Conservation (phyloP, 2,888 invertebrate genomes). For the Tetheella fluctuosa region DNA sequence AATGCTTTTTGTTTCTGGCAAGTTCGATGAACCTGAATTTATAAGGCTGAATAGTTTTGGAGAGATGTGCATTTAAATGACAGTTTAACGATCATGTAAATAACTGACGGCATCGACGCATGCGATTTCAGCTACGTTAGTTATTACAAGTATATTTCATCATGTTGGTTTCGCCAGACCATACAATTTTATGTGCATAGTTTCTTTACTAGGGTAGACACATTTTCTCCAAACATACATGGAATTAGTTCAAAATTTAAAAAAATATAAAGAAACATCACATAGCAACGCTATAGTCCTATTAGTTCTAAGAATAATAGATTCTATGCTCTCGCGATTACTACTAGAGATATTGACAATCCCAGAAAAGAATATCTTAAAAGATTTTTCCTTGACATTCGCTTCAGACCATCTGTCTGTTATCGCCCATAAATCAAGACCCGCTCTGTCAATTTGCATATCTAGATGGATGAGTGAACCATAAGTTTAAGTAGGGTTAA, state of each 20-base stretch:
- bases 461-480: not conserved
- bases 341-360: not conserved
- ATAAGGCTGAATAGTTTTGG: not conserved
- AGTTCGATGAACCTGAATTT: not conserved
- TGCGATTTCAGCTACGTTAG: not conserved
- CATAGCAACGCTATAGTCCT: too few species aligned
- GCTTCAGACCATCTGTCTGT: not conserved
- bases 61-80: not conserved
- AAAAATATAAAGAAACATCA: too few species aligned
- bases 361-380: not conserved
- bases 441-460: not conserved
- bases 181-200: not conserved
- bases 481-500: not conserved
- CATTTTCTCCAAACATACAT: too few species aligned
- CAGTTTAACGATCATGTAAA: not conserved
- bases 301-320: too few species aligned
- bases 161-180: not conserved
- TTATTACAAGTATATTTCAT: not conserved
- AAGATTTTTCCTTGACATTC: not conserved
- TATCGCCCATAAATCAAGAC: not conserved
- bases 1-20: conserved; percentile 18
- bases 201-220: too few species aligned
- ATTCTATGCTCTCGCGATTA: not conserved
- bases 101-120: not conserved
- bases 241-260: not conserved